Evolutionary conservation across 2,113 vertebrate species (phyloP), one percentile per base, ranked within the genome.

Genomic region (Pluvialis apricaria): DNA sequence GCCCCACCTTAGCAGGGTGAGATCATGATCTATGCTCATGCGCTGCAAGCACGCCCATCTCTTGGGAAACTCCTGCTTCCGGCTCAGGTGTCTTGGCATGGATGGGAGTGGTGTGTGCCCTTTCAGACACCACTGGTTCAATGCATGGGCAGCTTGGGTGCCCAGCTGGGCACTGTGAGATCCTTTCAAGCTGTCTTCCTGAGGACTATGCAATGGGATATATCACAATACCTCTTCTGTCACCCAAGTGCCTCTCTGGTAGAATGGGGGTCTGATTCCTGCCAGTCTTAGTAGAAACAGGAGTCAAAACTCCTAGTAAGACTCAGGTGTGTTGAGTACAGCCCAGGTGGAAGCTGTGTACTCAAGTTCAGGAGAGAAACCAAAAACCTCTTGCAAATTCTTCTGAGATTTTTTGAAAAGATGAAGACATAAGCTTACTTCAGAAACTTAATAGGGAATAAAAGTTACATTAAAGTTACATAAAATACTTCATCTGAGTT

Each of bases 31-130:
- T 52, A 15, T 1, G 1, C 26, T 66, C 26, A 36, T 8, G 36
- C 1, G 1, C 26, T 44, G n/a, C 42, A 42, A 40, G 52, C 13
- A 28, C 14, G 19, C 15, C 44, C 6, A 0, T 21, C 25, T 28
- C 44, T 51, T 32, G 38, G 51, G 44, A 82, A 51, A 75, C 10
- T 32, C 58, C 20, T n/a, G 24, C 40, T 45, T 47, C 65, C 81
- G 77, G 11, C 36, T 66, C 3, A 2, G 15, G 36, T 24, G 20
- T 32, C 21, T 5, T 10, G 7, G 36, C 52, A 6, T 13, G 45
- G 18, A 11, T 52, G 45, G 61, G 54, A 68, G 70, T 18, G 31
- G 32, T 16, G 14, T 17, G 32, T 68, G 54, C 51, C 21, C n/a
- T 58, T 32, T 72, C 61, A 51, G 20, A 21, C 36, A 81, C 26